phyloP scores from a whole-genome alignment of 2,113 vertebrate species.

The Daubentonia madagascariensis region DNA sequence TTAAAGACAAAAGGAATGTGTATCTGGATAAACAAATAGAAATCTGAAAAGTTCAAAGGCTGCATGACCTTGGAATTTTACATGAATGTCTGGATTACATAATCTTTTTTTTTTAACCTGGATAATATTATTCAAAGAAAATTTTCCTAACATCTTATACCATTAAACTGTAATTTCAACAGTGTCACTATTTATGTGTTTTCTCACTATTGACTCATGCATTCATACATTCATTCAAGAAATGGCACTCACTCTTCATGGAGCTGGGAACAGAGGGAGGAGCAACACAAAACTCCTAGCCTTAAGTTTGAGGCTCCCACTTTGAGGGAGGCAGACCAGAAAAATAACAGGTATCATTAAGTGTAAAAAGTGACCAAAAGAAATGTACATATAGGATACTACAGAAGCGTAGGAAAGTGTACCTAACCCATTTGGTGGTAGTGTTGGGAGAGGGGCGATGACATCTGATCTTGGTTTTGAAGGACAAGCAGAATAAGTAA shows the following conservation, averaged over 20 bases:
- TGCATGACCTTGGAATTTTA: not conserved
- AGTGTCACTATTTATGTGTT: not conserved
- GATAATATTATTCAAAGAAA: not conserved
- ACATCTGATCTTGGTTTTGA: not conserved
- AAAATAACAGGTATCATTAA: not conserved
- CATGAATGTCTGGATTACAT: not conserved
- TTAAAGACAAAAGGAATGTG: not conserved
- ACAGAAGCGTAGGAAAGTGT: not conserved
- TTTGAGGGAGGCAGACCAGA: not conserved
- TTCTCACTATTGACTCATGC: not conserved
- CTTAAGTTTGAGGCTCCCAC: not conserved
- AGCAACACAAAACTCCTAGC: not conserved
- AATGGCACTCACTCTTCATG: not conserved
- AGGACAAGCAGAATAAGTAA: not conserved
- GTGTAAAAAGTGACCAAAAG: not conserved
- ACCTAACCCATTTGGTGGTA: not conserved
- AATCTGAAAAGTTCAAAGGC: not conserved
- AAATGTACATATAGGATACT: not conserved
- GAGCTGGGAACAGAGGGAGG: not conserved
- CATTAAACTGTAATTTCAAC: not conserved
- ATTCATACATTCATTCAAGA: not conserved
- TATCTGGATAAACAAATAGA: not conserved
- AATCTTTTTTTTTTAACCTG: not conserved
- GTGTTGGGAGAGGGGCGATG: accelerated
- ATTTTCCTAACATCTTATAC: not conserved